Percentiles rank a stretch among this genome's conserved stretches.
Evolutionary conservation across 2,888 invertebrate species (phyloP).

Genomic region (Tipula lateralis): DNA sequence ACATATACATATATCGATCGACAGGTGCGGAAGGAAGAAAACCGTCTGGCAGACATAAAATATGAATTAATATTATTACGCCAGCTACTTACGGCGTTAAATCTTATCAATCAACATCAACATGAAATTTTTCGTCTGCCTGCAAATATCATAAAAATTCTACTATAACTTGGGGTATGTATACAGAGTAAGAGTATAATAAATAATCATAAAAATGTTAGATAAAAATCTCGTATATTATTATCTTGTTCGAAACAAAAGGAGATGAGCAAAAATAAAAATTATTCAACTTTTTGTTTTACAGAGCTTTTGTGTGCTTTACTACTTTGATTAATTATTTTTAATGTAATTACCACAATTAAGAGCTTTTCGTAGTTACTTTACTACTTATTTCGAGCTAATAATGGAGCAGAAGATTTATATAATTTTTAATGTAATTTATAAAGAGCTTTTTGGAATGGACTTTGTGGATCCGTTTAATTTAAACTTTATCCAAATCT

Average conservation of each 20-base stretch:
- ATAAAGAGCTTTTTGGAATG: too few relatives aligned
- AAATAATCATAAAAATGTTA: neutral
- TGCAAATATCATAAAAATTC: neutral
- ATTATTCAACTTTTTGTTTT: neutral
- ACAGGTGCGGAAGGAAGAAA: too few relatives aligned
- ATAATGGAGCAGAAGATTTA: neutral
- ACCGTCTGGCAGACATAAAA: too few relatives aligned
- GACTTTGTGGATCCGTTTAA: too few relatives aligned
- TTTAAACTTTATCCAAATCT: too few relatives aligned
- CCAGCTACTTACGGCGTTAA: too few relatives aligned
- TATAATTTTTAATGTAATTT: too few relatives aligned
- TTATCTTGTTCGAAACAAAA: neutral
- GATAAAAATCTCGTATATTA: neutral
- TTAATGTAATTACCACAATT: neutral
- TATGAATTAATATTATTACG: too few relatives aligned
- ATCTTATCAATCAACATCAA: neutral
- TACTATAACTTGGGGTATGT: neutral
- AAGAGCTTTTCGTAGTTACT: neutral
- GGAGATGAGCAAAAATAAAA: neutral
- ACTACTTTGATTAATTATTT: neutral
- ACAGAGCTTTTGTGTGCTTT: neutral
- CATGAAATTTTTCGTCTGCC: neutral
- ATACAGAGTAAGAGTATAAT: neutral
- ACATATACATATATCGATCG: too few relatives aligned
- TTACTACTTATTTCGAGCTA: neutral